Percentiles rank a stretch among this genome's conserved stretches.
These are phyloP conservation scores for Forbesichthys papilliferus DNA, from an alignment of 2,113 vertebrate genomes.

Conservation along the genomic window DNA sequence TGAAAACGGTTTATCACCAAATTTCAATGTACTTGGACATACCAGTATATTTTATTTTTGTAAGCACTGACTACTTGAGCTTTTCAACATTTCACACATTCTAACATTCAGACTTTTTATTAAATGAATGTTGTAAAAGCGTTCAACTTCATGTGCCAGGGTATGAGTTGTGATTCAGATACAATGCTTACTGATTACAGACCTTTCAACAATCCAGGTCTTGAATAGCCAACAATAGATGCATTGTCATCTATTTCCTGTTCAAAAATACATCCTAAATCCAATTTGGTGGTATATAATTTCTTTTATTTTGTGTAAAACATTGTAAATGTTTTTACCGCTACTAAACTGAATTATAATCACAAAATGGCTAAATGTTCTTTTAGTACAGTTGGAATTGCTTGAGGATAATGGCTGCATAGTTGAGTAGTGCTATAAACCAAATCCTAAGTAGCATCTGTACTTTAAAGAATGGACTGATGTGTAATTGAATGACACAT, in stretches of 20 bases:
- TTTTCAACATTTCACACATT: constrained; percentile 36
- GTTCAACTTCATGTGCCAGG: not conserved
- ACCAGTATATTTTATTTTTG: constrained; percentile 23
- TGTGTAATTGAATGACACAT: constrained; percentile 56
- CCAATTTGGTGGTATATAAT: no score
- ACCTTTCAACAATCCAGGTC: no score
- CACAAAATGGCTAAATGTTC: not conserved
- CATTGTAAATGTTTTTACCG: no score
- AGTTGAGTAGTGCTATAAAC: constrained; percentile 33
- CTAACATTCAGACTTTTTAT: constrained; percentile 1
- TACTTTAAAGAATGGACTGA: constrained; percentile 37
- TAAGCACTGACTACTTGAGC: constrained; percentile 49
- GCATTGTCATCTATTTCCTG: no score
- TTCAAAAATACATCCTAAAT: no score
- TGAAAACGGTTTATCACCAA: constrained; percentile 32
- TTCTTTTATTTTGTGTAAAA: not conserved
- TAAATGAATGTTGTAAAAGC: not conserved
- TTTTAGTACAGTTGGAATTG: not conserved
- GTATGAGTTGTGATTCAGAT: not conserved
- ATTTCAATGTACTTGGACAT: constrained; percentile 18
- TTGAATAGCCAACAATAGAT: no score
- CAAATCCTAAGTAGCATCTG: constrained; percentile 45
- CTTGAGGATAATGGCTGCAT: constrained; percentile 16
- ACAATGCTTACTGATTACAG: no score
- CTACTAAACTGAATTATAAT: not conserved